Evolutionary conservation across 2,888 invertebrate genomes (phyloP).

Genomic region (Apamea crenata): DNA sequence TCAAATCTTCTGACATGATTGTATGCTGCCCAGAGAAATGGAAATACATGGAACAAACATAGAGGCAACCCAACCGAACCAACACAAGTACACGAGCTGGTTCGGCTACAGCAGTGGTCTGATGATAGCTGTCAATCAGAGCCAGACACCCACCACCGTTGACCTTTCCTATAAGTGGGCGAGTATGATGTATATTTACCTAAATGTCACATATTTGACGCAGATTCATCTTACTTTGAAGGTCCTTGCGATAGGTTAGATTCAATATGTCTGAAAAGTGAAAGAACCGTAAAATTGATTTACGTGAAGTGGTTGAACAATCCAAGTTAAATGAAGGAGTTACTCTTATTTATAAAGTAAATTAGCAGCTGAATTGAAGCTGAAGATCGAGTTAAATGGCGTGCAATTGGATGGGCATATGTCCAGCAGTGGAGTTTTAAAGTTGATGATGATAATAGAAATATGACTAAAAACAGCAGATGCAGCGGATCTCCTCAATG

Average conservation of each 20-base stretch:
- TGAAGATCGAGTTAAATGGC: too few relatives aligned
- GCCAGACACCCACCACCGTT: slow-evolving; percentile 64
- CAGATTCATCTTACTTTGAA: not conserved
- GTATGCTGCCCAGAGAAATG: slow-evolving; percentile 48
- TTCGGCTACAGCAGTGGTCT: slow-evolving; percentile 73
- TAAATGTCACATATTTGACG: not conserved
- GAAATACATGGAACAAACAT: slow-evolving; percentile 56
- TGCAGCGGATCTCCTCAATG: not conserved
- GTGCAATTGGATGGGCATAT: not conserved
- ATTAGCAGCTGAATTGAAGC: not conserved
- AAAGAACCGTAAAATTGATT: not conserved
- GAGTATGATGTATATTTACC: slow-evolving; percentile 27
- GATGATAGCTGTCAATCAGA: slow-evolving; percentile 78
- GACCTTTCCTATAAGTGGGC: slow-evolving; percentile 84
- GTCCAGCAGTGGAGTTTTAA: not conserved
- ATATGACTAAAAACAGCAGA: not conserved
- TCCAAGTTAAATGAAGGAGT: not conserved
- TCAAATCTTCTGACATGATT: not conserved
- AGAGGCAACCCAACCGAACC: not conserved
- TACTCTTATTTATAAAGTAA: not conserved
- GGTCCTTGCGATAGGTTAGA: not conserved
- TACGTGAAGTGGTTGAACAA: not conserved
- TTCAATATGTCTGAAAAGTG: not conserved
- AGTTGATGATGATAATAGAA: not conserved
- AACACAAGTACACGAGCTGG: slow-evolving; percentile 36